Evolutionary conservation across 2,888 invertebrate species (phyloP).

Genomic region (Nemapogon koenigi): DNA sequence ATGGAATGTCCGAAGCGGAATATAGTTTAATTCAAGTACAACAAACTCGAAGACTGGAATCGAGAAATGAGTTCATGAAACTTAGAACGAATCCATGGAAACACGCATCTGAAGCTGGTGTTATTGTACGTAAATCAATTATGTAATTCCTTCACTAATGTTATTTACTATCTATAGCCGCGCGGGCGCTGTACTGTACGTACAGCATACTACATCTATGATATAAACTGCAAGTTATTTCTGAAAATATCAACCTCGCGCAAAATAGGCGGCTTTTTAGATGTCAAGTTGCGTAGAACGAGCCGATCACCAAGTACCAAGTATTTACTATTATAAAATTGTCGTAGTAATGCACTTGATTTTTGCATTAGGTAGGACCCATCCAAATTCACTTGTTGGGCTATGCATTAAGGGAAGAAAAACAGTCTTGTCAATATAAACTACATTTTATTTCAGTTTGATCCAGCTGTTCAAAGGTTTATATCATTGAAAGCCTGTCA

Average conservation of each 20-base stretch:
- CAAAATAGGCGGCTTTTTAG: no score
- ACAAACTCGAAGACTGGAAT: conserved; percentile 61
- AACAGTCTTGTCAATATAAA: neutral
- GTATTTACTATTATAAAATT: no score
- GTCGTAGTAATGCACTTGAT: no score
- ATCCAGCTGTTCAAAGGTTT: conserved; percentile 77
- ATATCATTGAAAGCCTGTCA: conserved; percentile 72
- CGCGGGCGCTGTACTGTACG: no score
- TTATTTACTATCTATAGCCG: no score
- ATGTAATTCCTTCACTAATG: conserved; percentile 55
- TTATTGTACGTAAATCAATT: conserved; percentile 69
- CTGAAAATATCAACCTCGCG: no score
- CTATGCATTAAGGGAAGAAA: neutral
- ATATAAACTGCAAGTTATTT: no score
- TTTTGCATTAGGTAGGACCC: no score
- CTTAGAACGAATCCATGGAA: conserved; percentile 74
- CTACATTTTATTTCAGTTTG: conserved; percentile 70
- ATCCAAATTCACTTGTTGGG: no score
- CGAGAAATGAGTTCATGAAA: conserved; percentile 77
- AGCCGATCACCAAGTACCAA: no score
- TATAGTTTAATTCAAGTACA: conserved; percentile 64
- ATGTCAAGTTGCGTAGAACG: no score
- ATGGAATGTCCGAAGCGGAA: conserved; percentile 60
- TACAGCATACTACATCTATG: no score
- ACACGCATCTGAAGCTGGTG: conserved; percentile 72